Conservation (phyloP, 2,888 invertebrate species). For the Hemistola chrysoprasaria region DNA sequence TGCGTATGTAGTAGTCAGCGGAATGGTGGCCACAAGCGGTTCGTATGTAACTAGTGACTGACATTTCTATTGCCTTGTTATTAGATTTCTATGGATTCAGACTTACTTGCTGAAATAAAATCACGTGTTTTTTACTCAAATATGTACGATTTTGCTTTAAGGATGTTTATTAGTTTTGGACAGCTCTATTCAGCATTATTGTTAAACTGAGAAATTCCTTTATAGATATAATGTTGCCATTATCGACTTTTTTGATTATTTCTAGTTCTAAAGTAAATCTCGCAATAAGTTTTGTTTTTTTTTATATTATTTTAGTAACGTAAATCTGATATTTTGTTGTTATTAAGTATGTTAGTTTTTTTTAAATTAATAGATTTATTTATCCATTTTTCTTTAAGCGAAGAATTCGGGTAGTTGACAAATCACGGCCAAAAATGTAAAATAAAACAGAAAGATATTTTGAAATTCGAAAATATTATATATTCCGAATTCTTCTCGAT, state of each 20-base stretch:
- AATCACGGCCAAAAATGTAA: too few relatives aligned
- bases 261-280: slow-evolving; percentile 20
- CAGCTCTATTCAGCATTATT: slow-evolving; percentile 3
- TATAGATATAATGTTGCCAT: slow-evolving; percentile 30
- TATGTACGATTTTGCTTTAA: too few relatives aligned
- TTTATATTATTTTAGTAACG: slow-evolving; percentile 20
- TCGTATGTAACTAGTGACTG: too few relatives aligned
- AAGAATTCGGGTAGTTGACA: slow-evolving; percentile 16
- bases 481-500: slow-evolving; percentile 12
- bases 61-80: too few relatives aligned
- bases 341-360: slow-evolving; percentile 34
- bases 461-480: too few relatives aligned
- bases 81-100: too few relatives aligned
- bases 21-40: too few relatives aligned
- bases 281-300: slow-evolving; percentile 27
- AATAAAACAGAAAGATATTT: too few relatives aligned
- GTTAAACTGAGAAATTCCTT: slow-evolving; percentile 17
- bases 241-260: slow-evolving; percentile 21
- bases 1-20: too few relatives aligned
- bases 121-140: too few relatives aligned
- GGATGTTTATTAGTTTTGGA: too few relatives aligned
- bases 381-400: slow-evolving; percentile 17
- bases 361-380: slow-evolving; percentile 24
- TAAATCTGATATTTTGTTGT: slow-evolving; percentile 34
- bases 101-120: too few relatives aligned